Percentiles rank a stretch among this genome's conserved stretches.
Conservation (phyloP, 2,797 vertebrate genomes). For the Argyrosomus regius region DNA sequence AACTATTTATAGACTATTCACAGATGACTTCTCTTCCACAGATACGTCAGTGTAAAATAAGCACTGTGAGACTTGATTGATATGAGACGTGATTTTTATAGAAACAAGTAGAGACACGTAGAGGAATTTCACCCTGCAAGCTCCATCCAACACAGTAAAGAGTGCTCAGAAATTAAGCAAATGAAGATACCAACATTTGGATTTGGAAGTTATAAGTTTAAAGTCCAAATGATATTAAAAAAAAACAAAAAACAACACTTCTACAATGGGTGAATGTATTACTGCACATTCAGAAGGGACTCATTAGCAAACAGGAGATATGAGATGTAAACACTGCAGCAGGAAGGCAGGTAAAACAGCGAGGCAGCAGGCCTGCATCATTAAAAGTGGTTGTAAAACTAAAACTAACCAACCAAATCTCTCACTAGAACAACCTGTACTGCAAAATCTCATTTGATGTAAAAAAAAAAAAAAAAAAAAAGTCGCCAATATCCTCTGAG, state of each 20-base stretch:
- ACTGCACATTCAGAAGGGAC: neutral
- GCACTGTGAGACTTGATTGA: too few relatives aligned
- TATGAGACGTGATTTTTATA: neutral
- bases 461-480: too few relatives aligned
- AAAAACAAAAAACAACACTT: neutral
- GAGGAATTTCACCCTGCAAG: neutral
- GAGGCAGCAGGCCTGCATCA: neutral
- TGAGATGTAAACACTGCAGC: constrained; percentile 11
- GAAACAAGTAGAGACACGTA: neutral
- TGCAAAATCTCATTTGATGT: neutral
- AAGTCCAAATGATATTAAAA: neutral
- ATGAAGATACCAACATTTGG: neutral
- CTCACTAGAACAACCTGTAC: neutral
- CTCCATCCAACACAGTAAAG: constrained; percentile 10
- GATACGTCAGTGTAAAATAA: neutral
- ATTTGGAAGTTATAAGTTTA: neutral
- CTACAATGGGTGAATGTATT: neutral
- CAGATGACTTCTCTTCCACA: neutral
- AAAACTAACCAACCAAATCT: neutral
- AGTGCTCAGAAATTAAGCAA: neutral
- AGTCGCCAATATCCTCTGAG: neutral
- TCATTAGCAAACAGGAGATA: neutral
- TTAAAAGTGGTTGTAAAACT: neutral
- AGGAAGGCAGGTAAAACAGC: neutral
- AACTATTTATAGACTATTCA: neutral